Evolutionary conservation across 2,113 vertebrate genomes (phyloP).

Genomic region (Jacana jacana): DNA sequence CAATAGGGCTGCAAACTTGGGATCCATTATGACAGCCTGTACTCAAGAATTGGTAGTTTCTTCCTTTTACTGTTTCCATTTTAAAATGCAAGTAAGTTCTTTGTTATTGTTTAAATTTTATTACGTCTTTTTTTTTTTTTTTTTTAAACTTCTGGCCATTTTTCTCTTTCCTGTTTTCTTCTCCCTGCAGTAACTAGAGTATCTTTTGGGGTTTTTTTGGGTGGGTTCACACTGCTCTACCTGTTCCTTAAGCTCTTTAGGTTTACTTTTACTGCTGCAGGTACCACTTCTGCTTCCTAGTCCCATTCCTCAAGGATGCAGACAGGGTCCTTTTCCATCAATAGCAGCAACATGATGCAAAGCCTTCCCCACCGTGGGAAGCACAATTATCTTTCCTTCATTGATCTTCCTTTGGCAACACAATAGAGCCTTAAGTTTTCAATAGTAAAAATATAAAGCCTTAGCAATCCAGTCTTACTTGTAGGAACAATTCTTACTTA

Average conservation of each 20-base stretch:
- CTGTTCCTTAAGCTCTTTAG: background rate
- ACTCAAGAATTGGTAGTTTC: background rate
- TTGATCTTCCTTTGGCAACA: background rate
- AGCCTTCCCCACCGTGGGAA: background rate
- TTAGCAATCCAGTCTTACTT: background rate
- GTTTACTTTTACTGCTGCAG: background rate
- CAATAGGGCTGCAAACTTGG: background rate
- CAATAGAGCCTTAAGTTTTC: background rate
- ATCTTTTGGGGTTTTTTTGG: background rate
- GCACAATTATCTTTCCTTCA: background rate
- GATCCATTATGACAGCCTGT: background rate
- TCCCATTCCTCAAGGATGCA: background rate
- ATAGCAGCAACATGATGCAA: background rate
- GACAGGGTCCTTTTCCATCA: background rate
- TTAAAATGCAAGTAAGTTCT: background rate
- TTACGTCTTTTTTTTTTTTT: too few relatives aligned
- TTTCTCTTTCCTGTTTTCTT: background rate
- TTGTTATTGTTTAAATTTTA: background rate
- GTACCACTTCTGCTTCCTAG: background rate
- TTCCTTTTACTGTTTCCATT: background rate
- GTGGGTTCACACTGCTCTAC: background rate
- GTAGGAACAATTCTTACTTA: background rate
- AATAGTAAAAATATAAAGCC: background rate
- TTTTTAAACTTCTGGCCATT: background rate
- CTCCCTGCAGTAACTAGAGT: background rate